A percentile compares a stretch with the other conserved stretches of the same genome.
Evolutionary conservation across 2,797 vertebrate genomes (phyloP).

Genomic region (Brachyalestes nurse): DNA sequence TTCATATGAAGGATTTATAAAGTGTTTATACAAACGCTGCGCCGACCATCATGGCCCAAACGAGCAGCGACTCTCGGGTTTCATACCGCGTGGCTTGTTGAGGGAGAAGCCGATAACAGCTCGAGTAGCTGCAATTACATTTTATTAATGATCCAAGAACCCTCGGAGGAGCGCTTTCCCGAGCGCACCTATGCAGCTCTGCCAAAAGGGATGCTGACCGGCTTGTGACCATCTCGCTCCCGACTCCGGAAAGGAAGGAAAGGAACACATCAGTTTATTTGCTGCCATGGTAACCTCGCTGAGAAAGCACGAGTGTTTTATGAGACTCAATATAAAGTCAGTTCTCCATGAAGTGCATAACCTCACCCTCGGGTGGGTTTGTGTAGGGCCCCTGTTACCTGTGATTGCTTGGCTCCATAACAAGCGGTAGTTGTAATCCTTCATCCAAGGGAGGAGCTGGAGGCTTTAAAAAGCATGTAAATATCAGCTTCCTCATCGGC

Average conservation of each 20-base stretch:
- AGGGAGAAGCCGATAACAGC: constrained; percentile 75
- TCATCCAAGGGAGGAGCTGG: constrained; percentile 48
- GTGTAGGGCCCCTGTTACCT: constrained; percentile 56
- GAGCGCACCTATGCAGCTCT: constrained; percentile 48
- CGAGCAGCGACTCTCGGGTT: constrained; percentile 67
- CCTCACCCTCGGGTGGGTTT: constrained; percentile 44
- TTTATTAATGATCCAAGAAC: constrained; percentile 75
- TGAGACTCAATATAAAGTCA: constrained; percentile 63
- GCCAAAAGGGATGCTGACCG: constrained; percentile 54
- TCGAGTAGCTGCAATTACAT: constrained; percentile 69
- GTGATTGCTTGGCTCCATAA: constrained; percentile 54
- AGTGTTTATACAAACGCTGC: constrained; percentile 72
- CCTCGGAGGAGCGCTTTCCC: constrained; percentile 54
- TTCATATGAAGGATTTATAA: constrained; percentile 70
- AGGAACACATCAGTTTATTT: constrained; percentile 58
- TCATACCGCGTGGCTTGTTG: constrained; percentile 68
- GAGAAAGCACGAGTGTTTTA: constrained; percentile 57
- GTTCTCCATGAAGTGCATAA: constrained; percentile 60
- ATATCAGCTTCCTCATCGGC: constrained; percentile 29
- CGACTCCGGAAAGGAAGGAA: constrained; percentile 41
- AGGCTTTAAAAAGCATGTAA: constrained; percentile 43
- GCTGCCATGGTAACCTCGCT: constrained; percentile 60
- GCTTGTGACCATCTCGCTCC: constrained; percentile 48
- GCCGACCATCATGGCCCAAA: constrained; percentile 63
- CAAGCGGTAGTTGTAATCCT: constrained; percentile 60